Percentiles rank a stretch among this genome's conserved stretches.
Conservation (phyloP, 2,797 vertebrate genomes). For the Rhynchonycteris naso region DNA sequence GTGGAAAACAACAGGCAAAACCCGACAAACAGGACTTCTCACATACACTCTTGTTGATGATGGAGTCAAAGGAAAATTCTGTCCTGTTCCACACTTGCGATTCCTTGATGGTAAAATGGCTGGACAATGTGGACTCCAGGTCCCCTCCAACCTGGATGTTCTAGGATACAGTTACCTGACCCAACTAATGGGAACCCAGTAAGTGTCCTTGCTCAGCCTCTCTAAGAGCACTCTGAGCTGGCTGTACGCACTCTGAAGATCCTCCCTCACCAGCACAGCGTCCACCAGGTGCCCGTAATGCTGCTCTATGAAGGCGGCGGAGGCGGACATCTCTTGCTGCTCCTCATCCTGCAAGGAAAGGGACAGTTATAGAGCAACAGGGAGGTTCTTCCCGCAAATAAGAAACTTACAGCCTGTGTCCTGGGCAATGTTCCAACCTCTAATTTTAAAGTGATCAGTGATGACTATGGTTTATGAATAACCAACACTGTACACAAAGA, state of each 20-base stretch:
- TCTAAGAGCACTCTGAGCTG: constrained; percentile 92
- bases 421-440: background rate
- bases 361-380: background rate
- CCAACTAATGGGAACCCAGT: constrained; percentile 95
- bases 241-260: constrained; percentile 88
- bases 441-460: background rate
- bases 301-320: constrained; percentile 91
- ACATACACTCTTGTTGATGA: background rate
- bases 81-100: background rate
- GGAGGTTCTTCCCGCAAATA: background rate
- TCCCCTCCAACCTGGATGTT: background rate
- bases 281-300: constrained; percentile 93
- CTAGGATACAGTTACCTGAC: constrained; percentile 85
- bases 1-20: constrained; percentile 35
- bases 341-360: constrained; percentile 90
- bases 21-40: background rate
- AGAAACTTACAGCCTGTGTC: background rate
- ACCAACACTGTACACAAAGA: background rate
- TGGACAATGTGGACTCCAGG: background rate
- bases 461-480: background rate
- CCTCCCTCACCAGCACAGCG: constrained; percentile 91
- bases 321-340: constrained; percentile 91
- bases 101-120: background rate
- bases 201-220: constrained; percentile 89
- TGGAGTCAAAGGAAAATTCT: background rate